Conservation (phyloP, 2,797 vertebrate species). For the Sebastes hopkinsi region DNA sequence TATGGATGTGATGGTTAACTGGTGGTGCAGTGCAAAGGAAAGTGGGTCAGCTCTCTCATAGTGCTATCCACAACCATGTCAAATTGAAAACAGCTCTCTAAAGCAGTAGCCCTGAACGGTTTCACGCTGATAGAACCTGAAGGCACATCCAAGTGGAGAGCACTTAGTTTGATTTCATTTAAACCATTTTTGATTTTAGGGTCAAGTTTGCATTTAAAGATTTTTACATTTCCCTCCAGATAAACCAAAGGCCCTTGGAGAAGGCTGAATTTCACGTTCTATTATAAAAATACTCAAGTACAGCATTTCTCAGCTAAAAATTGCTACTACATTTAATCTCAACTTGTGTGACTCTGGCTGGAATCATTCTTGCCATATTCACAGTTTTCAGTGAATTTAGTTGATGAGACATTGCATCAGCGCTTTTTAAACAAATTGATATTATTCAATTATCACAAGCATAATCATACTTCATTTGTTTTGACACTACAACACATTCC, state of each 20-base stretch:
- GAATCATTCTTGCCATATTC: neutral
- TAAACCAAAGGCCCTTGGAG: neutral
- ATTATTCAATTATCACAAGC: neutral
- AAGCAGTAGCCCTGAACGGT: neutral
- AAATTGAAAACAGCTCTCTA: constrained; percentile 3
- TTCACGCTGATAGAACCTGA: neutral
- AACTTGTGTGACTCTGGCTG: neutral
- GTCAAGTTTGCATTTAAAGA: neutral
- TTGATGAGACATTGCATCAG: neutral
- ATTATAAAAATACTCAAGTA: neutral
- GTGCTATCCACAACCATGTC: neutral
- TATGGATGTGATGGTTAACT: constrained; percentile 33
- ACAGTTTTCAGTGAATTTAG: neutral
- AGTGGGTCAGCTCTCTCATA: constrained; percentile 15
- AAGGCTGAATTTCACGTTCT: neutral
- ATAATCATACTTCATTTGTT: neutral
- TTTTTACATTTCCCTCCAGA: neutral
- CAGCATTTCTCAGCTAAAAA: neutral
- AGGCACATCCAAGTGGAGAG: neutral
- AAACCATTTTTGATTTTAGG: neutral
- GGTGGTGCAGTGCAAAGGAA: constrained; percentile 7
- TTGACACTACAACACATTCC: neutral
- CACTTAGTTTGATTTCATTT: constrained; percentile 11
- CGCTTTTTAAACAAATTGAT: neutral
- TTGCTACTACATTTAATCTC: neutral